These are phyloP conservation scores for Semnornis frantzii DNA, from an alignment of 2,113 vertebrate species.

Conservation along the genomic window DNA sequence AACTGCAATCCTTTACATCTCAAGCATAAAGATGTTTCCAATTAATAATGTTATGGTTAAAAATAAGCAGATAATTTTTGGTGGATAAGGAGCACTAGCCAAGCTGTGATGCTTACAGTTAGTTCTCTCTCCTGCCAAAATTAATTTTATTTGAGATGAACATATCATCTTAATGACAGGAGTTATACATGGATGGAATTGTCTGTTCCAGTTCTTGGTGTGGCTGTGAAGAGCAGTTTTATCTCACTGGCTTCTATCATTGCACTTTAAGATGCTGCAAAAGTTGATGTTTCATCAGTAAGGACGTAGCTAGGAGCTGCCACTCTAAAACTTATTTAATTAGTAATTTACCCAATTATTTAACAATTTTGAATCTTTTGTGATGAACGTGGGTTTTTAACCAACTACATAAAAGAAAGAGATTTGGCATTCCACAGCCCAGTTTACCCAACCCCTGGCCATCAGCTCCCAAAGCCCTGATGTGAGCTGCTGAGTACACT, in stretches of 20 bases:
- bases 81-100: not conserved
- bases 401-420: not conserved
- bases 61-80: not conserved
- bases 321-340: not conserved
- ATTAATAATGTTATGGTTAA: not conserved
- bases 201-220: not conserved
- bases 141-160: not conserved
- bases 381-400: not conserved
- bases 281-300: not conserved
- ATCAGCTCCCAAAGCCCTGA: not conserved
- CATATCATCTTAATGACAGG: not conserved
- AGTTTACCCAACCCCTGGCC: not conserved
- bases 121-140: not conserved
- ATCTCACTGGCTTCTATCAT: not conserved
- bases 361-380: not conserved
- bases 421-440: not conserved
- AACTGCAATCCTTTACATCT: not conserved
- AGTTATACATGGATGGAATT: not conserved
- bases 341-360: not conserved
- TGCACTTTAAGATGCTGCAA: not conserved
- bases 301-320: not conserved
- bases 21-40: not conserved
- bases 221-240: not conserved
- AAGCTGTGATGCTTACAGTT: not conserved
- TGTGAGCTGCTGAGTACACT: not conserved